A percentile compares a stretch with the other conserved stretches of the same genome.
Evolutionary conservation across 2,888 invertebrate species (phyloP).

Genomic region (Microctonus aethiopoides): DNA sequence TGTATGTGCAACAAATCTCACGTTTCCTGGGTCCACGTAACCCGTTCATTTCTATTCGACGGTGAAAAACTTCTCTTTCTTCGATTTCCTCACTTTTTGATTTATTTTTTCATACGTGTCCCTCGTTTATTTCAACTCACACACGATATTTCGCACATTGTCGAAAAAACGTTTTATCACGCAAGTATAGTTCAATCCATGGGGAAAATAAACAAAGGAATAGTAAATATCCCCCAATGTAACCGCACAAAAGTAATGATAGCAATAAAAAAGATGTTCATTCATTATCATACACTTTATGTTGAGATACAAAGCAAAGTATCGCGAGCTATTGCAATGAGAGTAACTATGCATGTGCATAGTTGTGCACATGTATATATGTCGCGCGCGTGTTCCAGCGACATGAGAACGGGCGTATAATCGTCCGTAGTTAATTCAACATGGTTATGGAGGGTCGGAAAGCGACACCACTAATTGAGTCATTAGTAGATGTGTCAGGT

Average conservation of each 20-base stretch:
- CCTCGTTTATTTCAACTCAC: constrained; percentile 5
- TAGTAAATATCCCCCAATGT: no score
- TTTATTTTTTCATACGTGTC: constrained; percentile 28
- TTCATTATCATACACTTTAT: neutral
- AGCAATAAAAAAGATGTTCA: neutral
- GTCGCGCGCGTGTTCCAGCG: constrained; percentile 35
- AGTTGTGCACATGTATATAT: neutral
- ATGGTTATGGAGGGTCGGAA: constrained; percentile 25
- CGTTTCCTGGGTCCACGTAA: constrained; percentile 23
- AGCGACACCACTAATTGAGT: constrained; percentile 45
- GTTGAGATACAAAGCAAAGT: neutral
- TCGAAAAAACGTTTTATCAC: constrained; percentile 18
- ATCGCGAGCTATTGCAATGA: neutral
- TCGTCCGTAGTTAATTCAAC: constrained; percentile 43
- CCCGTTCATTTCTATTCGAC: constrained; percentile 36
- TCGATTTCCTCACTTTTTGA: constrained; percentile 18
- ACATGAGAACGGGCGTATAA: constrained; percentile 40
- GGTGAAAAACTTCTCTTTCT: constrained; percentile 33
- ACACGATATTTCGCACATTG: neutral
- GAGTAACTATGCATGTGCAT: neutral
- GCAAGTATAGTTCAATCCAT: neutral
- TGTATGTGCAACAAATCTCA: constrained; percentile 27
- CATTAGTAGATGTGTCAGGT: constrained; percentile 44
- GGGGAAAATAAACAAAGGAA: neutral
- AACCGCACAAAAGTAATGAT: neutral